phyloP scores from a whole-genome alignment of 2,888 invertebrate species.

The Eilema sororculum region DNA sequence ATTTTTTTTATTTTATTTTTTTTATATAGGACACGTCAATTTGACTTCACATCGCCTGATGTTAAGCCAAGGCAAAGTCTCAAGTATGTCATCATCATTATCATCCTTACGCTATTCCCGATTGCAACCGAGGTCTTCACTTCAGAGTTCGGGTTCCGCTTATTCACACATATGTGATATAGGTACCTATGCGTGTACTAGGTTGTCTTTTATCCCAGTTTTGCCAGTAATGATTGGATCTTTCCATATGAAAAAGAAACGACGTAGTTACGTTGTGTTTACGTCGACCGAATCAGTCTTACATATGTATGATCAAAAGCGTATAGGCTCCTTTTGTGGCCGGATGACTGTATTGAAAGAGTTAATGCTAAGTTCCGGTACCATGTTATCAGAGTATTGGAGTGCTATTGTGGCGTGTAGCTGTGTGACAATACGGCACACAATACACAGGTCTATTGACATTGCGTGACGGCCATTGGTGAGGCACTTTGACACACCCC shows the following conservation, averaged over 20 bases:
- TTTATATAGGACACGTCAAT: too few relatives aligned
- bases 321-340: slow-evolving; percentile 30
- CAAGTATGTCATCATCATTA: too few relatives aligned
- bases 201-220: too few relatives aligned
- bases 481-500: background rate
- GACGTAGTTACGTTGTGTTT: slow-evolving; percentile 25
- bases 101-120: too few relatives aligned
- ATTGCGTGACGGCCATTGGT: slow-evolving; percentile 51
- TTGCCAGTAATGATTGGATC: background rate
- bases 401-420: slow-evolving; percentile 66
- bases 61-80: too few relatives aligned
- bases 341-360: slow-evolving; percentile 44
- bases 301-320: slow-evolving; percentile 30
- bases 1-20: too few relatives aligned
- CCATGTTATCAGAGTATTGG: slow-evolving; percentile 62
- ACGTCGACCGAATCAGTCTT: slow-evolving; percentile 32
- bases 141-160: too few relatives aligned
- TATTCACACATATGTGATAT: too few relatives aligned
- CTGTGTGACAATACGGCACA: slow-evolving; percentile 69
- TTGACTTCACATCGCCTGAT: too few relatives aligned
- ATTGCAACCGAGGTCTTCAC: too few relatives aligned
- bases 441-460: slow-evolving; percentile 66
- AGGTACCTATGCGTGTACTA: too few relatives aligned
- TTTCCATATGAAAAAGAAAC: background rate
- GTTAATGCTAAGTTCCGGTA: slow-evolving; percentile 47